A percentile compares a stretch with the other conserved stretches of the same genome.
These are phyloP conservation scores for Dreissena rostriformis DNA, from an alignment of 1,140 invertebrate species.

Conservation along the genomic window DNA sequence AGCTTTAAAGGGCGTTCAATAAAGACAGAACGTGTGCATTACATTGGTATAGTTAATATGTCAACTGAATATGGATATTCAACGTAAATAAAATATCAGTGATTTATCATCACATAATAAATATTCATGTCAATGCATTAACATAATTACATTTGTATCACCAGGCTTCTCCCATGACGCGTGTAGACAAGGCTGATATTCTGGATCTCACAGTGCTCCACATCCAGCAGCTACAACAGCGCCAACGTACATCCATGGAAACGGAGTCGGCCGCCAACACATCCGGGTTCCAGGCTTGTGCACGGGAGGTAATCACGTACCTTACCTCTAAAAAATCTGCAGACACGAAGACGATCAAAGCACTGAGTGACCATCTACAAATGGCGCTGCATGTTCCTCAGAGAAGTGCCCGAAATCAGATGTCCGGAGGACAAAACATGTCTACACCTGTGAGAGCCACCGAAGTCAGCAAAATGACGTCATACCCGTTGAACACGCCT, in stretches of 20 bases:
- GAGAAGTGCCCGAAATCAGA: neutral
- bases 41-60: too few relatives aligned
- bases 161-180: constrained; percentile 42
- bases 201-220: constrained; percentile 31
- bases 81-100: neutral
- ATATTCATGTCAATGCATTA: too few relatives aligned
- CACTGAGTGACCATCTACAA: constrained; percentile 24
- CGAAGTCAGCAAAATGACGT: neutral
- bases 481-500: neutral
- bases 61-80: neutral
- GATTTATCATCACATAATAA: neutral
- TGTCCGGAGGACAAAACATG: neutral
- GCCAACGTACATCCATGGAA: neutral
- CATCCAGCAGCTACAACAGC: constrained; percentile 29
- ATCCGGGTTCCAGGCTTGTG: constrained; percentile 26
- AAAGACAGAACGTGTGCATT: neutral
- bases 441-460: constrained; percentile 22
- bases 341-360: neutral
- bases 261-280: neutral
- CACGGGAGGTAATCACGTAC: constrained; percentile 17
- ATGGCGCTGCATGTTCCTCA: neutral
- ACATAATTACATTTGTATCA: neutral
- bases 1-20: neutral
- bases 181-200: constrained; percentile 49
- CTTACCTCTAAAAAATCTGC: neutral